A percentile compares a stretch with the other conserved stretches of the same genome.
These are phyloP conservation scores for Aleiodes leptofemur DNA, from an alignment of 2,888 invertebrate genomes.

Conservation along the genomic window DNA sequence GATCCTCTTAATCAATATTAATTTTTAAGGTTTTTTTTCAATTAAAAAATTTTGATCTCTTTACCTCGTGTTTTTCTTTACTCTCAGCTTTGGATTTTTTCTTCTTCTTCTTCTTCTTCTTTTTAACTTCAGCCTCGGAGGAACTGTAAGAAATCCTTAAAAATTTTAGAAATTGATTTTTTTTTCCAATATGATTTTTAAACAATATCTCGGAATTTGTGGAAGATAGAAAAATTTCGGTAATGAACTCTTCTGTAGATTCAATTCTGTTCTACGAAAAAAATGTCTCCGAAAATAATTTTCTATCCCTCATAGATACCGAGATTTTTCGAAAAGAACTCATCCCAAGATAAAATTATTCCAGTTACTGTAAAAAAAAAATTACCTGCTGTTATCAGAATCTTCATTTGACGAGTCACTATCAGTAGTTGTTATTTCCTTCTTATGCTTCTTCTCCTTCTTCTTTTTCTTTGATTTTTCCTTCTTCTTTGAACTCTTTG, in stretches of 20 bases:
- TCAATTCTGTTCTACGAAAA: no score
- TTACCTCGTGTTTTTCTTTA: slow-evolving; percentile 71
- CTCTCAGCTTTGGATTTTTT: slow-evolving; percentile 82
- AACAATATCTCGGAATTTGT: no score
- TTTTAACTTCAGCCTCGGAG: slow-evolving; percentile 84
- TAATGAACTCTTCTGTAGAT: no score
- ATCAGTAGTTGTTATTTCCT: slow-evolving; percentile 69
- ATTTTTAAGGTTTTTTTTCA: neutral
- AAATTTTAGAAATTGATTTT: slow-evolving; percentile 36
- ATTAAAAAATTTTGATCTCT: slow-evolving; percentile 59
- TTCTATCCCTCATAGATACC: no score
- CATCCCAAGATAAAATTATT: slow-evolving; percentile 21
- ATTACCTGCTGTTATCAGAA: slow-evolving; percentile 72
- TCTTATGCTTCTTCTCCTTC: slow-evolving; percentile 73
- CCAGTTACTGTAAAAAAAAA: slow-evolving; percentile 17
- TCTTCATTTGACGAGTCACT: slow-evolving; percentile 71
- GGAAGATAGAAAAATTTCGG: no score
- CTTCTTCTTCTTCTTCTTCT: slow-evolving; percentile 88
- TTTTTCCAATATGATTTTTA: neutral
- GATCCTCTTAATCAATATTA: neutral
- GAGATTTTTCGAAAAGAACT: no score
- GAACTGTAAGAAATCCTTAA: slow-evolving; percentile 77
- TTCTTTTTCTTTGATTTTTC: slow-evolving; percentile 73
- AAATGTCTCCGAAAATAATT: no score
- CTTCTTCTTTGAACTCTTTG: slow-evolving; percentile 72